These are phyloP conservation scores for Otus scops DNA, from an alignment of 2,797 vertebrate genomes.

Conservation along the genomic window DNA sequence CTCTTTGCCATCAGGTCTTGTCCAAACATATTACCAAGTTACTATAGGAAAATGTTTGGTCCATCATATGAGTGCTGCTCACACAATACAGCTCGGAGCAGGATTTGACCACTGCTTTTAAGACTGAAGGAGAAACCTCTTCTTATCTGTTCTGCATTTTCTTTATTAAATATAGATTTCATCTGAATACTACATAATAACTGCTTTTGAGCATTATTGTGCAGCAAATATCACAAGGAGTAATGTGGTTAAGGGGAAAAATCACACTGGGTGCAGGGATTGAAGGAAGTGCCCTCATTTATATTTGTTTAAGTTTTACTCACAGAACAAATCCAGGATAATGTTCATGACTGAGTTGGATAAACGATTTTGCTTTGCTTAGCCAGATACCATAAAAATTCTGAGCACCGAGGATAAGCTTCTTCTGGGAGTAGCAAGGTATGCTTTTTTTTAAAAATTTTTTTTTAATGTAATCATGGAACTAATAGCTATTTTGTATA, in stretches of 20 bases:
- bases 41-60: neutral
- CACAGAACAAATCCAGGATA: neutral
- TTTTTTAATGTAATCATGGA: neutral
- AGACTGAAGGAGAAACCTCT: neutral
- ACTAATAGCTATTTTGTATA: neutral
- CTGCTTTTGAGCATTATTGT: neutral
- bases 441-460: neutral
- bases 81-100: neutral
- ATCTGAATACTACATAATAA: neutral
- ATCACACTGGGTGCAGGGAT: neutral
- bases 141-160: neutral
- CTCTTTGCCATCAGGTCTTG: neutral
- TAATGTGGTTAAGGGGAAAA: neutral
- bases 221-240: neutral
- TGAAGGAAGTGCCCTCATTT: neutral
- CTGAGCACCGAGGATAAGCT: neutral
- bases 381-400: neutral
- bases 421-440: neutral
- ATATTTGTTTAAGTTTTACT: neutral
- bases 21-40: neutral
- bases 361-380: neutral
- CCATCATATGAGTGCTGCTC: neutral
- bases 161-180: neutral
- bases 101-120: neutral
- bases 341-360: neutral